Base-by-base conservation (phyloP, 2,888 invertebrate species). In the Cephus spinipes region DNA sequence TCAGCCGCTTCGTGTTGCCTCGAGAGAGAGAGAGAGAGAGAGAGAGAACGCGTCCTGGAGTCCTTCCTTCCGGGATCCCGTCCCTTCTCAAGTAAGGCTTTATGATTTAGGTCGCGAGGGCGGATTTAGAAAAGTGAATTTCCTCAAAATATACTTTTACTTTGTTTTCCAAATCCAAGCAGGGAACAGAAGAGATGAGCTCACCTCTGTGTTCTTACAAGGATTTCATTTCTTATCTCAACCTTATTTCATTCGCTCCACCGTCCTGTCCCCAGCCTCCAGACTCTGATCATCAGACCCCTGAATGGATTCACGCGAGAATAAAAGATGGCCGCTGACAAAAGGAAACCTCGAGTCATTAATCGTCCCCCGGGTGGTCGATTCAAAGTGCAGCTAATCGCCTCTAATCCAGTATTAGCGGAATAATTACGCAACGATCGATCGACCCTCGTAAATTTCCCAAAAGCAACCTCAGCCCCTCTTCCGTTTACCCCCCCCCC, bases 1-100 rank as follows among this genome's bases (percentile, higher is more conserved):
- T 91, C 90, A 90, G 55, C 23, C 55, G 23, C 55, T 55, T 55
- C 55, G 23, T 55, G 55, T 6, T 55, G 55, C 55, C 55, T 6
- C 23, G 55, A 55, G 55, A 55, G 9, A 55, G 35, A 35, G 35
- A 35, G 35, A 35, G 35, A 35, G 35, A 35, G 33, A 9, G 9
- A 0, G 23, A 30, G 30, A 30, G 30, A 30, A 30, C 55, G 9
- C 23, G 9, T 55, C 55, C 23, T 9, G 40, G 3, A 55, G 55
- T 55, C 55, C 55, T 55, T 40, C 40, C 23, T 55, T 23, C 9
- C 55, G 23, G 9, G 2, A 23, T 55, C 23, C 23, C 9, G 23
- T 55, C 55, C 55, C 55, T 23, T 23, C 55, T 55, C 55, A 9
- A 55, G 23, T 55, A 55, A 55, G 55, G 9, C 55, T 23, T 55